Conservation (phyloP, 1,140 invertebrate species). For the Drosophila simulans region DNA sequence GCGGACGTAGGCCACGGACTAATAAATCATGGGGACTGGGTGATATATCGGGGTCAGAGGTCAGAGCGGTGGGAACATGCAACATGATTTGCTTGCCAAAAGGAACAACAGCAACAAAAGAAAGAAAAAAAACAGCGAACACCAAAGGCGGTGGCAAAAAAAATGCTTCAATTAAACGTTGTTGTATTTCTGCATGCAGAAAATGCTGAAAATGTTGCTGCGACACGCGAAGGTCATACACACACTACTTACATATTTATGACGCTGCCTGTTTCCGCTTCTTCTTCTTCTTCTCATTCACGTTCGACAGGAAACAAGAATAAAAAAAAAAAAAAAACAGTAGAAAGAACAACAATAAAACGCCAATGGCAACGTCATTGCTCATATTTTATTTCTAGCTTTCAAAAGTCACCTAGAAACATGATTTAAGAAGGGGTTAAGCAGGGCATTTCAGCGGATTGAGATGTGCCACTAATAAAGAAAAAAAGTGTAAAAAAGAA, state of each 20-base stretch:
- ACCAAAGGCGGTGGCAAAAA: background rate
- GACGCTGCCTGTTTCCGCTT: constrained; percentile 33
- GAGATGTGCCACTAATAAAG: background rate
- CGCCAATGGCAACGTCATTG: constrained; percentile 24
- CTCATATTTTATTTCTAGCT: constrained; percentile 29
- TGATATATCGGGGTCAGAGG: constrained; percentile 6
- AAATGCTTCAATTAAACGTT: constrained; percentile 16
- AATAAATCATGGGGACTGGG: constrained; percentile 28
- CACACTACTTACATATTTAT: constrained; percentile 40
- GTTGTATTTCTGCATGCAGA: constrained; percentile 45
- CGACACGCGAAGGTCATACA: constrained; percentile 53
- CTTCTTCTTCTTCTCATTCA: background rate
- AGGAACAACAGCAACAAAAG: background rate
- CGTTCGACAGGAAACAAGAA: constrained; percentile 28
- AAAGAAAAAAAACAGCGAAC: background rate
- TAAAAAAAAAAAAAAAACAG: constrained; percentile 9
- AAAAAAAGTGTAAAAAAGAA: background rate
- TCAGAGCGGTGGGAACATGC: constrained; percentile 19
- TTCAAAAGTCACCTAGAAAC: constrained; percentile 28
- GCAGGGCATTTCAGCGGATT: background rate
- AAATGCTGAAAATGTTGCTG: constrained; percentile 43
- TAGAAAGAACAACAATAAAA: constrained; percentile 29
- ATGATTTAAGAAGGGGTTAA: background rate
- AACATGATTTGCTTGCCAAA: constrained; percentile 31
- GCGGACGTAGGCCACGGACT: constrained; percentile 16